These are phyloP conservation scores for Dolomedes plantarius DNA, from an alignment of 2,888 invertebrate species.

Conservation along the genomic window DNA sequence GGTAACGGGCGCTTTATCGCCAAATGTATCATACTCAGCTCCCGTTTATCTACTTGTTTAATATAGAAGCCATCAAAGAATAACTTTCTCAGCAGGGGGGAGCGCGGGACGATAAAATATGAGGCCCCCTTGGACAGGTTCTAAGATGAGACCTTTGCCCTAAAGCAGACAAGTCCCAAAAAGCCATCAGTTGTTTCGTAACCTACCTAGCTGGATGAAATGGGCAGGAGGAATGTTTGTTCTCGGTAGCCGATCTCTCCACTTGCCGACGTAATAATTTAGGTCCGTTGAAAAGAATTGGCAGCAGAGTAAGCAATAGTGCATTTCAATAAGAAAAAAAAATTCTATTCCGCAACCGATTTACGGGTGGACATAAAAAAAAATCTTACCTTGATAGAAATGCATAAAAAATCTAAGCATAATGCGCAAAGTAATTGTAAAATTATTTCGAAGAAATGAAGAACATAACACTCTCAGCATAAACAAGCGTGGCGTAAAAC, in stretches of 20 bases:
- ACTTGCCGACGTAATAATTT: not conserved
- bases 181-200: slow-evolving; percentile 51
- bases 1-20: not conserved
- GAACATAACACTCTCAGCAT: too few species aligned
- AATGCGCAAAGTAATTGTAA: too few species aligned
- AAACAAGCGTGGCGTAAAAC: too few species aligned
- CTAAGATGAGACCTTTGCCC: slow-evolving; percentile 41
- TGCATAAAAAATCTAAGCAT: too few species aligned
- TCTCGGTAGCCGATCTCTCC: not conserved
- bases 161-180: slow-evolving; percentile 3
- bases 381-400: too few species aligned
- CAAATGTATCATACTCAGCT: not conserved
- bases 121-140: slow-evolving; percentile 54
- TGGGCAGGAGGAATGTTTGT: not conserved
- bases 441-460: too few species aligned
- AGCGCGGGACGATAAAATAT: slow-evolving; percentile 19
- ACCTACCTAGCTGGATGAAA: not conserved
- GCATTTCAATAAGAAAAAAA: too few species aligned
- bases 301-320: too few species aligned
- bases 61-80: slow-evolving; percentile 43
- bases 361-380: too few species aligned
- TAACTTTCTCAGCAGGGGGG: slow-evolving; percentile 58
- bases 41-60: slow-evolving; percentile 38
- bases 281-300: too few species aligned
- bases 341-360: too few species aligned